Conservation (phyloP, 2,888 invertebrate species). For the Diachrysia chrysitis region DNA sequence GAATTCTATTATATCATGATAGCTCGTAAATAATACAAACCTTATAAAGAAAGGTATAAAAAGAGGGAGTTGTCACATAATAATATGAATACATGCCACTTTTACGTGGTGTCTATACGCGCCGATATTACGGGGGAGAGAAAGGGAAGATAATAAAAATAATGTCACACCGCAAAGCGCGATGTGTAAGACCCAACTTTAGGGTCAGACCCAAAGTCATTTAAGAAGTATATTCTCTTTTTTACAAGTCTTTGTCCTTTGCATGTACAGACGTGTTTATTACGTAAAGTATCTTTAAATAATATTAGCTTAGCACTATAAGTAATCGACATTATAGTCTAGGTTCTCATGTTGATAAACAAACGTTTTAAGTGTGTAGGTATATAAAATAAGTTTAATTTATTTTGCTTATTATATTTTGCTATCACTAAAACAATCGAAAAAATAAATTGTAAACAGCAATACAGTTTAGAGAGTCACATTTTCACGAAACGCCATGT, state of each 20-base stretch:
- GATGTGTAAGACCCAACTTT: slow-evolving; percentile 44
- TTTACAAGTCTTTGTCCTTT: slow-evolving; percentile 33
- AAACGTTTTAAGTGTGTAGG: background rate
- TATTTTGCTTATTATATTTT: too few relatives aligned
- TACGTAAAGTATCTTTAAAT: slow-evolving; percentile 27
- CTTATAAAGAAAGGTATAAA: background rate
- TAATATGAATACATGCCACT: slow-evolving; percentile 42
- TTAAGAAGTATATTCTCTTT: slow-evolving; percentile 43
- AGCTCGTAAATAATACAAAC: too few relatives aligned
- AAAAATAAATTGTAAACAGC: too few relatives aligned
- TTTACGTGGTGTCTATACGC: slow-evolving; percentile 30
- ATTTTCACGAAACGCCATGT: too few relatives aligned
- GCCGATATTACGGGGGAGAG: slow-evolving; percentile 28
- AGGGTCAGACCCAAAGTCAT: slow-evolving; percentile 45
- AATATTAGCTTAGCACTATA: slow-evolving; percentile 22
- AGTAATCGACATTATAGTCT: slow-evolving; percentile 20
- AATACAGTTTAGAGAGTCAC: too few relatives aligned
- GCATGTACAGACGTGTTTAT: slow-evolving; percentile 41
- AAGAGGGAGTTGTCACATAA: slow-evolving; percentile 29
- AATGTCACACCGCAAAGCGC: slow-evolving; percentile 39
- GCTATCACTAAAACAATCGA: too few relatives aligned
- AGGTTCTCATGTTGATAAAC: background rate
- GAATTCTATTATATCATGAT: too few relatives aligned
- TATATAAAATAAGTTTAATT: background rate
- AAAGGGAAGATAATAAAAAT: slow-evolving; percentile 50